Evolutionary conservation across 2,888 invertebrate genomes (phyloP).

Genomic region (Torymus aiolomorphi): DNA sequence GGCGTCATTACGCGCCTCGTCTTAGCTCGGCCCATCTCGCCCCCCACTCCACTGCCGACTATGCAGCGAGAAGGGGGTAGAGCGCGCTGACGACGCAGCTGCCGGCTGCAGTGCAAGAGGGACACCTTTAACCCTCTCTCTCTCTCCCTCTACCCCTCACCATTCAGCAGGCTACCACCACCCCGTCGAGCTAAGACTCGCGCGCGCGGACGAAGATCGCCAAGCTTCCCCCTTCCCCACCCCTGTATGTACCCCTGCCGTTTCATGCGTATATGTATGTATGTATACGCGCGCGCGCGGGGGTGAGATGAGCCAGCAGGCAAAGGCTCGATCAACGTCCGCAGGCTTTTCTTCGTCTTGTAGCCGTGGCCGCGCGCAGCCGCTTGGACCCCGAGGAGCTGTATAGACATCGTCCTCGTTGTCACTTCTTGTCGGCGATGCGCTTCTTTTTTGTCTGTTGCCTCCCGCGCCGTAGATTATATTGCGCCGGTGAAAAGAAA

Average conservation of each 20-base stretch:
- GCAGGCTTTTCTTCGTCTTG: conserved; percentile 24
- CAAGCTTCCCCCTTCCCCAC: conserved; percentile 17
- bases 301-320: no score
- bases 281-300: background rate
- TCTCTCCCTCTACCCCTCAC: background rate
- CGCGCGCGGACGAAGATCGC: conserved; percentile 36
- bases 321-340: conserved; percentile 21
- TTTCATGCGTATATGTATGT: background rate
- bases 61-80: conserved; percentile 33
- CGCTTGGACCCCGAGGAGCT: no score
- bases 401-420: no score
- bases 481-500: background rate
- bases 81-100: background rate
- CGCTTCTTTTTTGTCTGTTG: no score
- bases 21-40: conserved; percentile 66
- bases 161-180: conserved; percentile 15
- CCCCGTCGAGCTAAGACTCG: conserved; percentile 27
- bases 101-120: background rate
- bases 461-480: conserved; percentile 18
- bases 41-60: background rate
- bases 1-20: conserved; percentile 74
- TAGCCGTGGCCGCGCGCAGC: no score
- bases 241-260: background rate
- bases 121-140: background rate
- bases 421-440: no score